Evolutionary conservation across 2,113 vertebrate genomes (phyloP).

Genomic region (Barnardius zonarius): DNA sequence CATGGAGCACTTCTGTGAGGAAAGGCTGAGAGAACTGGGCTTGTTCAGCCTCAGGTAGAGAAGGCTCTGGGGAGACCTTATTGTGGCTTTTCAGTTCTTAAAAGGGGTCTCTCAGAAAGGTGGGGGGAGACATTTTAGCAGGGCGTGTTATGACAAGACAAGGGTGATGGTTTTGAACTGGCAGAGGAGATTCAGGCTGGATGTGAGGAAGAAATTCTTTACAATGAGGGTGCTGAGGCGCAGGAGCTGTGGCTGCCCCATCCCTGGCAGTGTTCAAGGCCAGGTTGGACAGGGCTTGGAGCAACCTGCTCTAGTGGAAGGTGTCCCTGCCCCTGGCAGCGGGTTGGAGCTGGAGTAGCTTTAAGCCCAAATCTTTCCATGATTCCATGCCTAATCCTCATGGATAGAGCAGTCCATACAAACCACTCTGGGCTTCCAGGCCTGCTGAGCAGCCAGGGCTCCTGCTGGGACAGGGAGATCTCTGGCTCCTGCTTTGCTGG

Average conservation of each 20-base stretch:
- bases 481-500: background rate
- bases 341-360: background rate
- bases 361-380: background rate
- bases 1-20: background rate
- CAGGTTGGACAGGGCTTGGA: background rate
- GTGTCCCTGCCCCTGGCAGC: background rate
- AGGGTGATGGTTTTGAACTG: background rate
- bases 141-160: background rate
- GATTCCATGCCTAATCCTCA: background rate
- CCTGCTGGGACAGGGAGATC: background rate
- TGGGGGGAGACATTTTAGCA: background rate
- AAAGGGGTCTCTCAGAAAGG: background rate
- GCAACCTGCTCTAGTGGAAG: background rate
- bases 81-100: background rate
- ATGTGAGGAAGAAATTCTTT: background rate
- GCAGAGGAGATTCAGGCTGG: background rate
- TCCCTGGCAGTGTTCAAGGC: background rate
- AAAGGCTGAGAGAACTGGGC: background rate
- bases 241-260: background rate
- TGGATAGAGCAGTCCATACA: rapidly evolving
- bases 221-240: background rate
- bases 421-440: background rate
- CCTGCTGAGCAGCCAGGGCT: rapidly evolving
- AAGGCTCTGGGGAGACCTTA: background rate
- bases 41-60: background rate